These are phyloP conservation scores for Lithosia quadra DNA, from an alignment of 2,888 invertebrate species.

Conservation along the genomic window DNA sequence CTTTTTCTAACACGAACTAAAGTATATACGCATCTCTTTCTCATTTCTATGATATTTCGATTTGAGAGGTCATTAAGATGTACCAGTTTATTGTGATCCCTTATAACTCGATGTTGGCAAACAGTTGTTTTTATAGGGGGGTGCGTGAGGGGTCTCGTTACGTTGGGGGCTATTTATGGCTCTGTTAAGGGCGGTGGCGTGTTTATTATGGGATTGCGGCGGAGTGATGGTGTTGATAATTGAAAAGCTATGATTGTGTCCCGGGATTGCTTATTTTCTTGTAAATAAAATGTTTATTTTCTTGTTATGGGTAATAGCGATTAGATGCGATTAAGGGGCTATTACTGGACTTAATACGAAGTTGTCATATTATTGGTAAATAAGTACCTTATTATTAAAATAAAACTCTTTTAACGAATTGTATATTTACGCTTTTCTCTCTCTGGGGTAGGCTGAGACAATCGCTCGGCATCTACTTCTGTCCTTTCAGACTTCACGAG, in stretches of 20 bases:
- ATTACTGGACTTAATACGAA: no score
- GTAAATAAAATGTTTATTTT: slow-evolving; percentile 44
- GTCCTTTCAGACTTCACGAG: no score
- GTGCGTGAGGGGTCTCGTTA: slow-evolving; percentile 32
- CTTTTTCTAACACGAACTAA: slow-evolving; percentile 39
- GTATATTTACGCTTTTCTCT: not conserved
- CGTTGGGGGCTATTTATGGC: slow-evolving; percentile 31
- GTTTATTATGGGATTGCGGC: slow-evolving; percentile 32
- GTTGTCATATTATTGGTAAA: no score
- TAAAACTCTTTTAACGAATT: no score
- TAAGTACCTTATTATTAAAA: no score
- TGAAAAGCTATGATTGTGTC: slow-evolving; percentile 50
- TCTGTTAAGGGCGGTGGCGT: slow-evolving; percentile 40
- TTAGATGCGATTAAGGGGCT: not conserved
- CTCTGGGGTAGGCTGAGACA: not conserved
- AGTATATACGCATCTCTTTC: slow-evolving; percentile 57
- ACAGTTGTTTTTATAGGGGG: slow-evolving; percentile 31
- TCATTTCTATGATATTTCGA: slow-evolving; percentile 62
- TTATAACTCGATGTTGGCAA: slow-evolving; percentile 33
- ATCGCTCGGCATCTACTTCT: no score
- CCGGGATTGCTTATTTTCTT: slow-evolving; percentile 51
- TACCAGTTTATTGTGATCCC: slow-evolving; percentile 31
- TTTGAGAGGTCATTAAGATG: slow-evolving; percentile 60
- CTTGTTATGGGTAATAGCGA: not conserved
- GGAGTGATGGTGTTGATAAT: slow-evolving; percentile 46